Conservation (phyloP, 1,140 invertebrate genomes). For the Pantala flavescens region DNA sequence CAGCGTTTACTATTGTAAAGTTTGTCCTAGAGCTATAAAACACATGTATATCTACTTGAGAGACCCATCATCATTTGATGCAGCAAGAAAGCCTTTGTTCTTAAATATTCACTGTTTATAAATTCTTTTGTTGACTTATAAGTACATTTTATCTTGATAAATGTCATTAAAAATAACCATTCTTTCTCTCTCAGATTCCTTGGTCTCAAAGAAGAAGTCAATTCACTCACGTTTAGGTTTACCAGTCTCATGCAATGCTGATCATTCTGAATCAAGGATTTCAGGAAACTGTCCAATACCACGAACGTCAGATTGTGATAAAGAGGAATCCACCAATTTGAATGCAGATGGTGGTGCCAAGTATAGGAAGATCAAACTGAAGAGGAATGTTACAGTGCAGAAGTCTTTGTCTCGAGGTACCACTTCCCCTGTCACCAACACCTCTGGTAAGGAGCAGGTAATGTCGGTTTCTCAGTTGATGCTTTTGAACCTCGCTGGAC, state of each 20-base stretch:
- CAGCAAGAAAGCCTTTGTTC: too few relatives aligned
- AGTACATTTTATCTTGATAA: too few relatives aligned
- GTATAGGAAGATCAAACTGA: neutral
- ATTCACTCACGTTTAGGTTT: neutral
- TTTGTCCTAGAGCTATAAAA: too few relatives aligned
- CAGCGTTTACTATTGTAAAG: too few relatives aligned
- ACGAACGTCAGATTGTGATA: neutral
- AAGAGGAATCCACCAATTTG: neutral
- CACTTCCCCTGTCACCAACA: neutral
- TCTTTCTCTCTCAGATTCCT: neutral
- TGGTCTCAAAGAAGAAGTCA: neutral
- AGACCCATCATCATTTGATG: too few relatives aligned
- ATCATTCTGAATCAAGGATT: neutral
- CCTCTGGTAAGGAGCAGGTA: slow-evolving; percentile 7
- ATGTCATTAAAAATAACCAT: too few relatives aligned
- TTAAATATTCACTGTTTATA: too few relatives aligned
- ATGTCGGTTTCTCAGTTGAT: slow-evolving; percentile 5
- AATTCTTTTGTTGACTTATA: too few relatives aligned
- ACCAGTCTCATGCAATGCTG: neutral
- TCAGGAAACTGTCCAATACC: neutral
- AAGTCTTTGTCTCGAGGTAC: neutral
- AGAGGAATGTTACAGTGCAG: neutral
- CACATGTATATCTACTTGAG: too few relatives aligned
- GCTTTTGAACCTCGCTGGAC: neutral
- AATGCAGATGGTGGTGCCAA: neutral